Evolutionary conservation across 2,888 invertebrate genomes (phyloP), one percentile per base, ranked within the genome.

Genomic region (Coenonympha glycerion): DNA sequence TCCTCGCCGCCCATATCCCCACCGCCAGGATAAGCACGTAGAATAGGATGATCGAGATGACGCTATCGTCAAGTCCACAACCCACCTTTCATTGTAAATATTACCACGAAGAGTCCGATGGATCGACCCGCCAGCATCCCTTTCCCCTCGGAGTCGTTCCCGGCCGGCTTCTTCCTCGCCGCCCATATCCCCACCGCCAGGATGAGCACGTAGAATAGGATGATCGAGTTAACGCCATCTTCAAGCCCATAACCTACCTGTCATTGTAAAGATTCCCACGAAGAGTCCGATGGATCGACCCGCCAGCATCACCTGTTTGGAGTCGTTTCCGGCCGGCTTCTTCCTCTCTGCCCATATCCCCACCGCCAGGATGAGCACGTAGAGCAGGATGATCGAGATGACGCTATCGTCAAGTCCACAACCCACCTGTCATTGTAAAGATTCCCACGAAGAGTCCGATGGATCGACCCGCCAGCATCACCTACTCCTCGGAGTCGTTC

Each of bases 341-440:
- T 98, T 99, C 66, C 97, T 91, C 22, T 92, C 98, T 6, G 98
- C 99, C 97, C 98, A 98, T 75, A 99, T 95, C 64, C 99, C 99
- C 61, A 99, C 98, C 36, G 90, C 91, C 76, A 99, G 89, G 80
- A 99, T 99, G 64, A 99, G 90, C 69, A 97, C 84, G 90, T 99
- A 99, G 89, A 99, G 99, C 67, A 99, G 89, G 71, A n/a, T n/a
- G n/a, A 24, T 6, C 5, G 28, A 30, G 6, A 13, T 6, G 1
- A 6, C 30, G 11, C 11, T 11, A 6, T 30, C 6, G 2, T n/a
- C n/a, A n/a, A n/a, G n/a, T n/a, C n/a, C 9, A 2, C 6, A 24
- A 24, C 24, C 4, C 74, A 96, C 96, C 96, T 73, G 99, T 99
- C 99, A 99, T 99, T 22, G 99, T 99, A 73, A 99, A 99, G 66